Percentiles rank a stretch among this genome's conserved stretches.
phyloP scores from a whole-genome alignment of 1,140 invertebrate species.

The Bombus pascuorum region DNA sequence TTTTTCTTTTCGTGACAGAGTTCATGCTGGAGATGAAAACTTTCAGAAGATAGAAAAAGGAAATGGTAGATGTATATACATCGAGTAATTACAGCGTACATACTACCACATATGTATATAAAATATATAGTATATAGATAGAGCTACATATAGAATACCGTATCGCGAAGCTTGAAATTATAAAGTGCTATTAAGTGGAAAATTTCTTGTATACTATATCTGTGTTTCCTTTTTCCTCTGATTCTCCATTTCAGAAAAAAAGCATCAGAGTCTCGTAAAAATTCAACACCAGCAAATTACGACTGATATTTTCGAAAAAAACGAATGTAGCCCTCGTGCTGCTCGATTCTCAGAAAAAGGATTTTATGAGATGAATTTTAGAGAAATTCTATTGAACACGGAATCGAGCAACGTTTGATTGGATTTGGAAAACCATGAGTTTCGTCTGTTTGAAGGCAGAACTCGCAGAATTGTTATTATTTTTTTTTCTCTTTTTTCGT shows the following conservation, averaged over 20 bases:
- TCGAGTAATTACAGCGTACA: constrained; percentile 61
- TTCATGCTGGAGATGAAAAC: constrained; percentile 23
- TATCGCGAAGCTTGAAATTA: constrained; percentile 58
- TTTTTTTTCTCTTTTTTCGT: background rate
- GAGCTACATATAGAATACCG: constrained; percentile 14
- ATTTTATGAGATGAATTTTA: background rate
- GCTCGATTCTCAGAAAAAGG: background rate
- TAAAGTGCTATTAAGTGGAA: constrained; percentile 44
- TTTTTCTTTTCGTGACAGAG: constrained; percentile 14
- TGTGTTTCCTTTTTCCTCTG: background rate
- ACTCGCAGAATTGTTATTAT: background rate
- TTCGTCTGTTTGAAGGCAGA: background rate
- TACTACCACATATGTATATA: constrained; percentile 64
- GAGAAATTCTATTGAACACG: background rate
- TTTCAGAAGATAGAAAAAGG: constrained; percentile 49
- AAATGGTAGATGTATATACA: constrained; percentile 48
- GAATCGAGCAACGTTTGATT: background rate
- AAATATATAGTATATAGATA: constrained; percentile 30
- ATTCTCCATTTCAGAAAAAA: background rate
- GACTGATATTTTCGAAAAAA: no score
- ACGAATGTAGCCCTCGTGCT: background rate
- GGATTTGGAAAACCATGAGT: background rate
- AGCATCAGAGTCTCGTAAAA: background rate
- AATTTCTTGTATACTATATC: background rate
- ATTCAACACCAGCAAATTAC: constrained; percentile 8